Conservation (phyloP, 2,797 vertebrate genomes). For the Acipenser transmontanus region DNA sequence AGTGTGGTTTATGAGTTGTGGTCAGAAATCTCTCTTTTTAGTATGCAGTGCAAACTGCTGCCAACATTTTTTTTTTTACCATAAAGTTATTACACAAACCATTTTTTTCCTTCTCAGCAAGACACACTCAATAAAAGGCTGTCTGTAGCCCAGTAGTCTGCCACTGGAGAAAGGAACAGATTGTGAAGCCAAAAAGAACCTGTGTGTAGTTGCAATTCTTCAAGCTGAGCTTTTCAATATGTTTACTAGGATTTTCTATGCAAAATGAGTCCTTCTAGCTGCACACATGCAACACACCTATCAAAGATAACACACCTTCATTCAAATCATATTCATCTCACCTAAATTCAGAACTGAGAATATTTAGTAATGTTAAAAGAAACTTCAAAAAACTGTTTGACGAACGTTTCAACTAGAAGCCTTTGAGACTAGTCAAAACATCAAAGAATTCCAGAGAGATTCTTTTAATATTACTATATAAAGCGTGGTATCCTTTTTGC, state of each 20-base stretch:
- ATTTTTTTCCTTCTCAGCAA: slow-evolving; percentile 78
- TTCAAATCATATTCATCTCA: too few relatives aligned
- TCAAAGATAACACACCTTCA: too few relatives aligned
- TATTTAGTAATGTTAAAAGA: too few relatives aligned
- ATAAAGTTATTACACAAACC: slow-evolving; percentile 87
- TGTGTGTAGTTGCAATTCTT: slow-evolving; percentile 50
- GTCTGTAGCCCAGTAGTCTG: slow-evolving; percentile 70
- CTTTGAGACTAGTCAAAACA: too few relatives aligned
- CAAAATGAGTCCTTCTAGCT: slow-evolving; percentile 45
- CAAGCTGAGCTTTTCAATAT: slow-evolving; percentile 58
- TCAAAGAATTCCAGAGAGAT: too few relatives aligned
- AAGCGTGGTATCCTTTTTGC: too few relatives aligned
- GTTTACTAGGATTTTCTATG: slow-evolving; percentile 40
- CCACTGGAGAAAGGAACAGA: slow-evolving; percentile 56
- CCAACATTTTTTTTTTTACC: slow-evolving; percentile 71
- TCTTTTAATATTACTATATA: too few relatives aligned
- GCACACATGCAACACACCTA: slow-evolving; percentile 6
- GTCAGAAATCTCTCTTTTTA: slow-evolving; percentile 91
- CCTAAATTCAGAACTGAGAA: too few relatives aligned
- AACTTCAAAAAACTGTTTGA: too few relatives aligned
- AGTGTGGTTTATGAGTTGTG: slow-evolving; percentile 89
- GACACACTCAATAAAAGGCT: slow-evolving; percentile 79
- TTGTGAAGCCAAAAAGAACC: slow-evolving; percentile 67
- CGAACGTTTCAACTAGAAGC: too few relatives aligned
- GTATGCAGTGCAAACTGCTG: slow-evolving; percentile 79